Conservation (phyloP, 2,888 invertebrate species). For the Osedax frankpressi region DNA sequence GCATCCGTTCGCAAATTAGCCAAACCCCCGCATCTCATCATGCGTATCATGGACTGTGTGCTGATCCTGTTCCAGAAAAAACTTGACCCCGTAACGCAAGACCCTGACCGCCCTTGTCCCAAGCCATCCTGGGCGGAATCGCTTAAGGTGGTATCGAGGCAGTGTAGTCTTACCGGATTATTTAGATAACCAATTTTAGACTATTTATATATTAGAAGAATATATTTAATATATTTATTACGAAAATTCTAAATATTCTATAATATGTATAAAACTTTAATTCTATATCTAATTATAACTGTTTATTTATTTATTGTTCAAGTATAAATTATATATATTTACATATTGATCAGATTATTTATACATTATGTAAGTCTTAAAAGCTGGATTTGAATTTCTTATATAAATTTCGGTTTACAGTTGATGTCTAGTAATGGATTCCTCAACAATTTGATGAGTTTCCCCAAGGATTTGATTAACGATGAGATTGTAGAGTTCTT, state of each 20-base stretch:
- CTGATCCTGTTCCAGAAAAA: conserved; percentile 40
- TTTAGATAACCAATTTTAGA: not conserved
- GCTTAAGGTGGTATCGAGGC: conserved; percentile 60
- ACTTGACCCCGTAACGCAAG: conserved; percentile 50
- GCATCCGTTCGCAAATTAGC: conserved; percentile 44
- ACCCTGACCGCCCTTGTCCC: conserved; percentile 62
- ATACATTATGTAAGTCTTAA: not conserved
- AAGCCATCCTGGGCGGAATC: conserved; percentile 94
- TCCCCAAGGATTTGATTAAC: conserved; percentile 69
- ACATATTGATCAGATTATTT: not conserved
- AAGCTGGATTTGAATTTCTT: not conserved
- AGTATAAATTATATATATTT: not conserved
- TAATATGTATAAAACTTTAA: too few relatives aligned
- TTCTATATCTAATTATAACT: not conserved
- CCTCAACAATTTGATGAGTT: conserved; percentile 32
- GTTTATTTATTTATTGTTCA: too few relatives aligned
- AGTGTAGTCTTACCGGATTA: conserved; percentile 63
- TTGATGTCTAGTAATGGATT: conserved; percentile 93
- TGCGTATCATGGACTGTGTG: conserved; percentile 45
- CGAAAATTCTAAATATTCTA: too few relatives aligned
- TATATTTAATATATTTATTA: too few relatives aligned
- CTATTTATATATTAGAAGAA: too few relatives aligned
- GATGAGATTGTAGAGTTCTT: conserved; percentile 88
- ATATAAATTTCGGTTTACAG: conserved; percentile 52
- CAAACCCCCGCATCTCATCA: conserved; percentile 45